A percentile compares a stretch with the other conserved stretches of the same genome.
Evolutionary conservation across 2,888 invertebrate species (phyloP).

Genomic region (Tetanocera ferruginea): DNA sequence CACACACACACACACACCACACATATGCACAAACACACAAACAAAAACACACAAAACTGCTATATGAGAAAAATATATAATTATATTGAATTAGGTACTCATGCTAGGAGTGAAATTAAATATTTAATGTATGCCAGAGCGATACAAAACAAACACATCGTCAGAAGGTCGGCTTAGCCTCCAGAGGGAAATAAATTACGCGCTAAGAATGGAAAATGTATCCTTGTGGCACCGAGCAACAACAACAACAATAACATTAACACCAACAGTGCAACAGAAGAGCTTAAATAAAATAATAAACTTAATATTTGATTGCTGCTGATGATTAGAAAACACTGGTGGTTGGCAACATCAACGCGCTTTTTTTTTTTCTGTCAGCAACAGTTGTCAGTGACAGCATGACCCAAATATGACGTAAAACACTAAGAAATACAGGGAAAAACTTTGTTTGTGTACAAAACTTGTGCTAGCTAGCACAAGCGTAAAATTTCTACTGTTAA

Average conservation of each 20-base stretch:
- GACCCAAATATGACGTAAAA: constrained; percentile 6
- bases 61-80: background rate
- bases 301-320: constrained; percentile 32
- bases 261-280: background rate
- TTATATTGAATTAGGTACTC: background rate
- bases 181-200: constrained; percentile 31
- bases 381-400: constrained; percentile 17
- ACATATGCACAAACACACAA: background rate
- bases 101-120: background rate
- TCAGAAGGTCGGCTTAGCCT: background rate
- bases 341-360: background rate
- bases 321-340: background rate
- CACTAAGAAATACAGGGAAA: background rate
- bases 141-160: background rate
- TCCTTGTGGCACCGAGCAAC: background rate
- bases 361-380: background rate
- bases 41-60: too few relatives aligned
- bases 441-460: background rate
- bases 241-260: background rate
- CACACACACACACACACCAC: background rate
- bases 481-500: too few relatives aligned
- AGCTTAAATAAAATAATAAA: background rate
- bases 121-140: background rate
- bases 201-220: background rate
- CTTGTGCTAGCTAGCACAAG: background rate